phyloP scores from a whole-genome alignment of 2,113 vertebrate species.

The Eulemur macaco region DNA sequence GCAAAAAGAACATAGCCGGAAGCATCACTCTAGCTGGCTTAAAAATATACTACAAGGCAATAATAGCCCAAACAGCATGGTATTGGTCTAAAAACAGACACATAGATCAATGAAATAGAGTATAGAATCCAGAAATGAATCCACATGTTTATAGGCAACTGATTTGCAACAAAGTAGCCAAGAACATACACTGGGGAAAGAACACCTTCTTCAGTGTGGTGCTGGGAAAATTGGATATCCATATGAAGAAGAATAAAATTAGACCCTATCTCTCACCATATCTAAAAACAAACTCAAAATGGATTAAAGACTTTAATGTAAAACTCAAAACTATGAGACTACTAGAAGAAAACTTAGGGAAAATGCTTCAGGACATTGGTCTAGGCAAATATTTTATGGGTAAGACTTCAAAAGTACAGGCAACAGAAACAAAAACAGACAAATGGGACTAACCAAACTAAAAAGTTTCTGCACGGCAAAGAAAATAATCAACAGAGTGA shows the following conservation, averaged over 20 bases:
- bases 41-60: neutral
- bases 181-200: neutral
- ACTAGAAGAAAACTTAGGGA: neutral
- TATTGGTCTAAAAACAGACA: neutral
- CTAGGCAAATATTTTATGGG: neutral
- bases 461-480: neutral
- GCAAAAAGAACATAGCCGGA: neutral
- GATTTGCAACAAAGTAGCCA: neutral
- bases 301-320: neutral
- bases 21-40: neutral
- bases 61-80: neutral
- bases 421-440: neutral
- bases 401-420: neutral
- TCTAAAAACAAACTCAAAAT: neutral
- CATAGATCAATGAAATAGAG: neutral
- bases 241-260: neutral
- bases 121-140: neutral
- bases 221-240: neutral
- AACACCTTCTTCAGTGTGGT: neutral
- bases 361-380: neutral
- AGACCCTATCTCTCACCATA: neutral
- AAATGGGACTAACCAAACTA: neutral
- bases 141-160: neutral
- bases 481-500: neutral
- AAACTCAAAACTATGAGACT: neutral